Base-by-base conservation (phyloP, 2,797 vertebrate species). In the Sebastes jordani region DNA sequence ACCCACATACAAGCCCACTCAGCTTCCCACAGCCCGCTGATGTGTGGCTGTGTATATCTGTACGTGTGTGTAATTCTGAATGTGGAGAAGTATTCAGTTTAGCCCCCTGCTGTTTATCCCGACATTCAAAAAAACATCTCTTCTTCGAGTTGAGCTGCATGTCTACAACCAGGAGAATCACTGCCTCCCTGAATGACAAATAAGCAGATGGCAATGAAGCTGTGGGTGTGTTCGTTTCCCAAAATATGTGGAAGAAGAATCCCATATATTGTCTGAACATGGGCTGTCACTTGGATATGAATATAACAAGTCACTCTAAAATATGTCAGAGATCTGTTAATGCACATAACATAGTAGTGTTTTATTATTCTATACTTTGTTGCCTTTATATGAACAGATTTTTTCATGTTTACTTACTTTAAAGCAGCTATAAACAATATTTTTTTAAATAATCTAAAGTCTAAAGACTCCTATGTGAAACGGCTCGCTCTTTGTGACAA, bases 101-200 rank as follows among this genome's bases (percentile, higher is more conserved):
- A 58, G 23, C 81, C 75, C 59, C 61, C 71, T 68, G 68, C 74
- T 81, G 46, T 73, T 78, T 61, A 30, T 76, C 66, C 63, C 76
- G 67, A 80, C 60, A 32, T 56, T 77, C 67, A 84, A 68, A 84
- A 78, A 73, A 72, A 78, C 64, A 71, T 68, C 62, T 83, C 34
- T 54, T 74, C 72, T 49, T 59, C 34, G 59, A 74, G 78, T 75
- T 54, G 58, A 78, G 68, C 62, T 74, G 73, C 56, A 71, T 70
- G 54, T 77, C 27, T 14, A 65, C 59, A 70, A 49, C 25, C 30
- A 49, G 36, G 71, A 76, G 78, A 82, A 49, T 76, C 68, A 73
- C 62, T 25, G 23, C 23, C 9, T 74, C 52, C 56, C 49, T 36
- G 63, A 80, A 46, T 2, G 3, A 54, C 66, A 66, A 61, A 80